phyloP scores from a whole-genome alignment of 2,113 vertebrate genomes.

The Ellobius talpinus region DNA sequence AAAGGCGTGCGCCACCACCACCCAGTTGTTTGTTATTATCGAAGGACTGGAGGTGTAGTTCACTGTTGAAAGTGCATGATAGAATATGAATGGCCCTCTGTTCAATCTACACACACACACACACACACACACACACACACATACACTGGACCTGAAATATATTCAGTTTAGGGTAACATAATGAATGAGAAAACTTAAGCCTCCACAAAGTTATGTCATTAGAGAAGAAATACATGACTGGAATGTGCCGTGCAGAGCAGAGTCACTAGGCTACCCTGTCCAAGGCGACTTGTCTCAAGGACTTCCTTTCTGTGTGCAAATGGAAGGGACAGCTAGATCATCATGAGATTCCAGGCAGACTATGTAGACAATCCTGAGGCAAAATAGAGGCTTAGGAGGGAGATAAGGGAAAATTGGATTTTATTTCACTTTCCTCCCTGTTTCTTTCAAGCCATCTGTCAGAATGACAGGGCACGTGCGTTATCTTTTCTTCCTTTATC shows the following conservation, averaged over 20 bases:
- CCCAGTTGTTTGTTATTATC: neutral
- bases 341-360: neutral
- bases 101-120: neutral
- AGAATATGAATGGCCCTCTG: neutral
- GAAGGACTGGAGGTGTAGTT: neutral
- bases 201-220: neutral
- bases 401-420: neutral
- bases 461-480: neutral
- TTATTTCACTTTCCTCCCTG: slow-evolving; percentile 4
- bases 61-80: neutral
- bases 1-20: too few relatives aligned
- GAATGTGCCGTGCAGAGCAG: neutral
- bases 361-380: neutral
- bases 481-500: slow-evolving; percentile 22
- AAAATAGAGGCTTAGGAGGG: neutral
- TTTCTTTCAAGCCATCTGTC: neutral
- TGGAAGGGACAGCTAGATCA: neutral
- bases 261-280: neutral
- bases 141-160: neutral
- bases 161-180: slow-evolving; percentile 35
- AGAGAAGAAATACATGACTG: neutral
- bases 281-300: neutral
- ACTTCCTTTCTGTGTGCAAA: neutral
- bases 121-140: neutral
- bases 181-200: neutral